Percentiles rank a stretch among this genome's conserved stretches.
phyloP scores from a whole-genome alignment of 2,888 invertebrate species.

The Machimus atricapillus region DNA sequence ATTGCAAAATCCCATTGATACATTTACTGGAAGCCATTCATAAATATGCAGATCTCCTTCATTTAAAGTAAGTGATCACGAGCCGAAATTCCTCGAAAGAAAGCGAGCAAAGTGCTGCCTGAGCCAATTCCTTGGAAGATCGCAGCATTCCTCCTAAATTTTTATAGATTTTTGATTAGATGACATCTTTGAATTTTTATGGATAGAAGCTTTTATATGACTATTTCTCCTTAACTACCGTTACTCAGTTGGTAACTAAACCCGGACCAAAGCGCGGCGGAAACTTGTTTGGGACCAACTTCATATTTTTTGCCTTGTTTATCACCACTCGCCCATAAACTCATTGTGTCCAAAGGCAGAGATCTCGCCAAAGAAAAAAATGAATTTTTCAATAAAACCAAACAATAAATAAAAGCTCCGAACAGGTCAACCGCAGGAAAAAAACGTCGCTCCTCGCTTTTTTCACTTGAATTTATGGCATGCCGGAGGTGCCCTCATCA shows the following conservation, averaged over 20 bases:
- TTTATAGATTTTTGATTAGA: slow-evolving; percentile 27
- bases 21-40: not conserved
- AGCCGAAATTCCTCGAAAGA: not conserved
- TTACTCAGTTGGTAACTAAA: slow-evolving; percentile 37
- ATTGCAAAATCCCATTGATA: not conserved
- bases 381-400: slow-evolving; percentile 31
- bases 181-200: not conserved
- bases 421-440: slow-evolving; percentile 15
- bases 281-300: not conserved
- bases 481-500: slow-evolving; percentile 34
- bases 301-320: not conserved
- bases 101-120: not conserved
- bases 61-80: not conserved
- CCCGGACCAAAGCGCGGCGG: not conserved
- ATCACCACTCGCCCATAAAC: slow-evolving; percentile 28
- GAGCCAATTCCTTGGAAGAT: not conserved
- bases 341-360: slow-evolving; percentile 20
- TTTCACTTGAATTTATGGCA: slow-evolving; percentile 23
- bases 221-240: slow-evolving; percentile 34
- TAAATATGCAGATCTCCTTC: not conserved
- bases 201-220: not conserved
- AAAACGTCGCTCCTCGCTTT: not conserved
- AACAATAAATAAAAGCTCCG: slow-evolving; percentile 39
- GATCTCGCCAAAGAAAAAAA: not conserved
- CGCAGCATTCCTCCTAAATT: not conserved